Evolutionary conservation across 2,888 invertebrate genomes (phyloP).

Genomic region (Athalia rosae): DNA sequence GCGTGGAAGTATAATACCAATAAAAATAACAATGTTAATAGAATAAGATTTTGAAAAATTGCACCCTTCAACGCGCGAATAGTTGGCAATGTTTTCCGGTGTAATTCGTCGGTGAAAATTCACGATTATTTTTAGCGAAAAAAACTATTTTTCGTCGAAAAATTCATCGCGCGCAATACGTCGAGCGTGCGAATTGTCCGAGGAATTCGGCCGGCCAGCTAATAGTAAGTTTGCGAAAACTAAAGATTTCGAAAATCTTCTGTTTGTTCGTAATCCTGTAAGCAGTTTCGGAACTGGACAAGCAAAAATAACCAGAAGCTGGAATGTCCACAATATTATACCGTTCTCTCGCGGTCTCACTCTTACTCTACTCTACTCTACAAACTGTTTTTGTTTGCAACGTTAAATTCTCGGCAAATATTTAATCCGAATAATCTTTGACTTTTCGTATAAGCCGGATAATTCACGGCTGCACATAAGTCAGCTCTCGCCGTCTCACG

Average conservation of each 20-base stretch:
- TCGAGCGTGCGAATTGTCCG: too few relatives aligned
- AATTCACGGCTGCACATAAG: background rate
- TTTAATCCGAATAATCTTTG: conserved; percentile 49
- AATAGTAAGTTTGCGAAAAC: background rate
- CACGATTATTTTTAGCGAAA: too few relatives aligned
- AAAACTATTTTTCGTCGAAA: too few relatives aligned
- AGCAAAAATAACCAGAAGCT: conserved; percentile 35
- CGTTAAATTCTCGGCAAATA: conserved; percentile 50
- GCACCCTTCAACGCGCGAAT: too few relatives aligned
- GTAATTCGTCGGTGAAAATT: too few relatives aligned
- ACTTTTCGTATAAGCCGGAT: conserved; percentile 34
- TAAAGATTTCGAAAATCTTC: conserved; percentile 20
- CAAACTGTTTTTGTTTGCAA: conserved; percentile 51
- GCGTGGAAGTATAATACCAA: too few relatives aligned
- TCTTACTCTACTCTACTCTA: background rate
- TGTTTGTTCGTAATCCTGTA: conserved; percentile 37
- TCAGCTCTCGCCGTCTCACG: conserved; percentile 1
- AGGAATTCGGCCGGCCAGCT: too few relatives aligned
- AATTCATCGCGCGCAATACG: too few relatives aligned
- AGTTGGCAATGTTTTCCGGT: too few relatives aligned
- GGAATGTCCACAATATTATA: background rate
- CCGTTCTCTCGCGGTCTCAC: background rate
- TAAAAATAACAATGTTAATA: too few relatives aligned
- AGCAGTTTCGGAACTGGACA: conserved; percentile 5
- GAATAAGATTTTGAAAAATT: too few relatives aligned